A percentile compares a stretch with the other conserved stretches of the same genome.
These are phyloP conservation scores for Phrixothrix hirtus DNA, from an alignment of 2,888 invertebrate genomes.

Conservation along the genomic window DNA sequence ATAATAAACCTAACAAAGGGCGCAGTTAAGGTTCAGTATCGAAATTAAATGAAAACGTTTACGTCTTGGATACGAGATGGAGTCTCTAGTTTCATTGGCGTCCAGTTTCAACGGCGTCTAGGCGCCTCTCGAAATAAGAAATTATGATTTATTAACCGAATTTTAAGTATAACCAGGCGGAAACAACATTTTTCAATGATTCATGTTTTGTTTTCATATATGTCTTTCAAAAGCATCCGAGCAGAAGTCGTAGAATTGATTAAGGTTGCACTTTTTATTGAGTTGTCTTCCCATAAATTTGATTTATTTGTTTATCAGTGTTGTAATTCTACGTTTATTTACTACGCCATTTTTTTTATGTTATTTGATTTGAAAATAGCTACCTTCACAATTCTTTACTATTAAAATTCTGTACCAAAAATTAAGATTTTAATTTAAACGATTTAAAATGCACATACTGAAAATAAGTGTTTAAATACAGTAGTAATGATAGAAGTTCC, in stretches of 20 bases:
- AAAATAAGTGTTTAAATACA: too few species aligned
- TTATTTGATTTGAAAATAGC: too few species aligned
- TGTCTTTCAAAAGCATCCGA: conserved; percentile 17
- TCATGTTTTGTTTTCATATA: conserved; percentile 19
- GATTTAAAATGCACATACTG: too few species aligned
- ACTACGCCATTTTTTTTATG: too few species aligned
- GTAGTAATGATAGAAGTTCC: too few species aligned
- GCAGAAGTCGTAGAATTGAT: conserved; percentile 20
- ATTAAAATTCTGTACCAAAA: too few species aligned
- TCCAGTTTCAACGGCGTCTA: conserved; percentile 42
- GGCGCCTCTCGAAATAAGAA: conserved; percentile 47
- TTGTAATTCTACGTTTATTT: too few species aligned
- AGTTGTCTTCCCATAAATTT: conserved; percentile 11
- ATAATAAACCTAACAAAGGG: conserved; percentile 18
- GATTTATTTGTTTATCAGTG: conserved; percentile 25
- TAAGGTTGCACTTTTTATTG: conserved; percentile 15
- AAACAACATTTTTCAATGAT: conserved; percentile 19
- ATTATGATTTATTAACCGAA: conserved; percentile 43
- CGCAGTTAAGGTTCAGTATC: conserved; percentile 16
- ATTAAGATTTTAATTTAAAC: too few species aligned
- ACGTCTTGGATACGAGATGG: conserved; percentile 41
- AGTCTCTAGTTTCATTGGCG: conserved; percentile 37
- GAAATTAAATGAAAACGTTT: conserved; percentile 19
- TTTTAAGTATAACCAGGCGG: conserved; percentile 30
- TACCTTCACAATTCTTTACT: too few species aligned